Base-by-base conservation (phyloP, 2,888 invertebrate species). In the Uloborus plumipes region DNA sequence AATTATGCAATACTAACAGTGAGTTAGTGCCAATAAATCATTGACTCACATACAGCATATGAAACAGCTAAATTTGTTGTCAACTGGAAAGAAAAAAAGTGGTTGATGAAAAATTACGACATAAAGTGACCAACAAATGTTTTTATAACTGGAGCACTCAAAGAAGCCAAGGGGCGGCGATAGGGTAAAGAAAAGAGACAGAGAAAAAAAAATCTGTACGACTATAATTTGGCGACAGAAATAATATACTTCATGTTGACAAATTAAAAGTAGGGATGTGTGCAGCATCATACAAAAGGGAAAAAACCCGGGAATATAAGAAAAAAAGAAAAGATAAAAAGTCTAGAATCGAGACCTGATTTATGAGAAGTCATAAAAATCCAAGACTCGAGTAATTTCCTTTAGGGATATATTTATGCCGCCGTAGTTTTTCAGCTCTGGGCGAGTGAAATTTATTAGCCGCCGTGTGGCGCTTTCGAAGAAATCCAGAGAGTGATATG, bases 191-290 rank as follows among this genome's bases (percentile, higher is more conserved):
- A 55, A 66, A 65, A 65, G 53, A 39, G 18, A 49, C 11, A 26
- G 39, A 20, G 51, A 51, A 14, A 20, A 51, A 66, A 66, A 47
- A 58, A 73, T 1, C 15, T 14, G 61, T 22, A 65, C 49, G 49
- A 61, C 49, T 58, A 80, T 80, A 73, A 74, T 81, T 74, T 74
- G 74, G 70, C 58, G 80, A 74, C 80, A 74, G 70, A 74, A 81
- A 74, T 81, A 81, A 81, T 74, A 74, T 74, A 74, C 62, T 74
- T 62, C 49, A 62, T 74, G 80, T 81, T 81, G 80, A 81, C 80
- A 81, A 81, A 81, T 81, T 81, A 81, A 74, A 81, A 81, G 74
- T 26, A 49, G 50, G 50, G 70, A 16, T 47, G 13, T 16, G 58
- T 18, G 13, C 47, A 9, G 26, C 20, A 49, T 20, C 20, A 18